Evolutionary conservation across 2,113 vertebrate species (phyloP), one percentile per base, ranked within the genome.

Genomic region (Balaeniceps rex): DNA sequence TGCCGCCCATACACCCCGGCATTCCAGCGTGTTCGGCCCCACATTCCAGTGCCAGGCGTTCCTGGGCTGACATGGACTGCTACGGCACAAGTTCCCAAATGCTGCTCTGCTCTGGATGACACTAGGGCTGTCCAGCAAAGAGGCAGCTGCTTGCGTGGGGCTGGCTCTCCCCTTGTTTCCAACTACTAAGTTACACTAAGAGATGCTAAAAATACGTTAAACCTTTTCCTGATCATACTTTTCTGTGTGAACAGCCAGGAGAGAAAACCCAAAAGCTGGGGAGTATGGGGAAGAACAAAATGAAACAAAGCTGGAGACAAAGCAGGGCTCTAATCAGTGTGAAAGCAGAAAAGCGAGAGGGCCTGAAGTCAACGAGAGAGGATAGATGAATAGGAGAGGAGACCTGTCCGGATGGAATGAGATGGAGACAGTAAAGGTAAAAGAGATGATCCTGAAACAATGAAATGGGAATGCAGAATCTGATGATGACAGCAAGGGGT

Each of bases 121-220:
- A 5, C n/a, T 10, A 0, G 11, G n/a, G 79, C 49, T 72, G 46
- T 2, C 34, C 42, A 2, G 25, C 52, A 66, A 0, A 0, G 58
- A 26, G 51, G 58, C 94, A 96, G 90, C 87, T 95, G 94, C 84
- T 54, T n/a, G 69, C 14, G 2, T 7, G n/a, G 55, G 76, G 52
- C 55, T 55, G 40, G 14, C 54, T 78, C 52, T 70, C 8, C 64
- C 78, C 24, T 47, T 38, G 19, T 4, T 66, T 13, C 74, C 89
- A 94, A 74, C 65, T 80, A 33, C 92, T 42, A 25, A 58, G 25
- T 70, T 52, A 89, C 75, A 83, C 47, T 6, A 21, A 80, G 40
- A 71, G 63, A 29, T n/a, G 71, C 71, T 81, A 86, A 91, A 94
- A 94, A 71, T 68, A 82, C 3, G 2, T 36, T 21, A 72, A 66